Evolutionary conservation across 35 echinoderm and acorn worm species (phyloP).

Genomic region (Apostichopus californicus): DNA sequence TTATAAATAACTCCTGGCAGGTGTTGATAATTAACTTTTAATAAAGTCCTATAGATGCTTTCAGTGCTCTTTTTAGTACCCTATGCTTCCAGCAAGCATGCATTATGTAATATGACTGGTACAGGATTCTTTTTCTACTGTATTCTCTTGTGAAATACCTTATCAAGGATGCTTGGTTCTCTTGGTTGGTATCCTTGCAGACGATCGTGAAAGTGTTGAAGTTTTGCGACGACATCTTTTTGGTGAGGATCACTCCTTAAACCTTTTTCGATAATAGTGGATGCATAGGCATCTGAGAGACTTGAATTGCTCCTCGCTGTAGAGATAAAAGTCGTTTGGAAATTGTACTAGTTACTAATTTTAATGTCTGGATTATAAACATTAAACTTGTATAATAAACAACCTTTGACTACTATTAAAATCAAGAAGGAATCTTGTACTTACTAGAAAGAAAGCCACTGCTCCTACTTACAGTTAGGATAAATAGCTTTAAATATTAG

Average conservation of each 20-base stretch:
- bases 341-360: too few relatives aligned
- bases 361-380: too few relatives aligned
- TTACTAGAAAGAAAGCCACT: too few relatives aligned
- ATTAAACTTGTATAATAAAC: too few relatives aligned
- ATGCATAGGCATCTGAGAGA: neutral
- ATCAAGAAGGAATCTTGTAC: too few relatives aligned
- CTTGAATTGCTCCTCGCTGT: neutral
- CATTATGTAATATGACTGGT: neutral
- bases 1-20: too few relatives aligned
- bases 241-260: constrained; percentile 71
- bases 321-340: neutral
- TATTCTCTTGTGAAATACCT: constrained; percentile 32
- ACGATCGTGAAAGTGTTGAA: constrained; percentile 73
- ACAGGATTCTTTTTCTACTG: neutral
- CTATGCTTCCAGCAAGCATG: neutral
- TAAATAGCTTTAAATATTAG: too few relatives aligned
- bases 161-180: constrained; percentile 70
- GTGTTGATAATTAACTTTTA: too few relatives aligned
- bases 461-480: too few relatives aligned
- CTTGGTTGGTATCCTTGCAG: constrained; percentile 78
- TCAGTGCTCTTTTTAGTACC: too few relatives aligned
- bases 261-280: neutral
- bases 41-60: too few relatives aligned
- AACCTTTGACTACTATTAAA: too few relatives aligned
- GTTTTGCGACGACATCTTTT: constrained; percentile 58